Percentiles rank a stretch among this genome's conserved stretches.
phyloP scores from a whole-genome alignment of 2,888 invertebrate species.

The Lathronympha strigana region DNA sequence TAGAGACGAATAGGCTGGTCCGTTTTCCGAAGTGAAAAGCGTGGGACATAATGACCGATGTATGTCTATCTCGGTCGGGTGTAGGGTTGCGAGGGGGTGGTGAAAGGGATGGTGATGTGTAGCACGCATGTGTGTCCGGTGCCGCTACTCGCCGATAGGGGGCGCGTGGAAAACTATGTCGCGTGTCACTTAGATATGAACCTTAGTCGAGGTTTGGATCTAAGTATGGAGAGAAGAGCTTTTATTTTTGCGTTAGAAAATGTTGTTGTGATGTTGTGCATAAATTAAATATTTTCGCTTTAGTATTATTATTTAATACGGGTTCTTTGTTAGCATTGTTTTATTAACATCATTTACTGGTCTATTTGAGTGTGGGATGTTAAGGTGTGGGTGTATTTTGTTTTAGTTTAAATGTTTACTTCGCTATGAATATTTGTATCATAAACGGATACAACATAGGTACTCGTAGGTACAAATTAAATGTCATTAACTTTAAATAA shows the following conservation, averaged over 20 bases:
- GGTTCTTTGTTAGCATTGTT: too few species aligned
- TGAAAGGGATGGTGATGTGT: slow-evolving; percentile 73
- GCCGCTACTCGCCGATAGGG: slow-evolving; percentile 79
- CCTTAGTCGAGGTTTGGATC: slow-evolving; percentile 22
- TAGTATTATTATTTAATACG: too few species aligned
- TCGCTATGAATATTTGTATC: too few species aligned
- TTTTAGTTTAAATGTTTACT: too few species aligned
- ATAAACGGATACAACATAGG: too few species aligned
- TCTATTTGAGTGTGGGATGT: too few species aligned
- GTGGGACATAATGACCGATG: slow-evolving; percentile 65
- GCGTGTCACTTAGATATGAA: slow-evolving; percentile 22
- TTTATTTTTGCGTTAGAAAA: not conserved
- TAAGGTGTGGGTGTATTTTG: too few species aligned
- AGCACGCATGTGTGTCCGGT: slow-evolving; percentile 56
- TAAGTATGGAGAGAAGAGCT: slow-evolving; percentile 1
- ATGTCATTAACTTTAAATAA: too few species aligned
- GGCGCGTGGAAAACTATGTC: slow-evolving; percentile 63
- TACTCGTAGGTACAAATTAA: too few species aligned
- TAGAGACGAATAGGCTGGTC: slow-evolving; percentile 77
- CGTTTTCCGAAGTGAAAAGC: slow-evolving; percentile 76
- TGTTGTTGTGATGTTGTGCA: not conserved
- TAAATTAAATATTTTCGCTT: too few species aligned
- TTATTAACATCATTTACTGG: too few species aligned
- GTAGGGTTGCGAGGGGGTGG: slow-evolving; percentile 72
- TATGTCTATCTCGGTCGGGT: slow-evolving; percentile 78